Percentiles rank a stretch among this genome's conserved stretches.
Evolutionary conservation across 2,113 vertebrate species (phyloP).

Genomic region (Sceloporus tristichus): DNA sequence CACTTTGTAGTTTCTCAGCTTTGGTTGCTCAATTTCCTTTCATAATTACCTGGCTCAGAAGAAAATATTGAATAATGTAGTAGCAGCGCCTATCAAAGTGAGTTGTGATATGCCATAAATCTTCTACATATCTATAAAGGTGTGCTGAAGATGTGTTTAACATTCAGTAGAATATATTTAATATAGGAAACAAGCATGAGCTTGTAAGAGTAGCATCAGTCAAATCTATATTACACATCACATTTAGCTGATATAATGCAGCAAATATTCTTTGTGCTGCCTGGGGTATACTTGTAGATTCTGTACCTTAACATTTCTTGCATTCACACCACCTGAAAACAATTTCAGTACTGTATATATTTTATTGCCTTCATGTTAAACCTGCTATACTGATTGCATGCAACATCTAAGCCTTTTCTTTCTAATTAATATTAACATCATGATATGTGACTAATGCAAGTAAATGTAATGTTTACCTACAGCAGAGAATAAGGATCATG

Average conservation of each 20-base stretch:
- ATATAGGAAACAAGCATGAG: constrained; percentile 15
- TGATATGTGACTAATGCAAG: neutral
- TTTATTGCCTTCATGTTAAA: neutral
- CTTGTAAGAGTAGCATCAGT: neutral
- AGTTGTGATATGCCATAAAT: neutral
- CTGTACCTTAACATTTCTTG: neutral
- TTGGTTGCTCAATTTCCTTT: constrained; percentile 10
- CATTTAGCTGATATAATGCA: neutral
- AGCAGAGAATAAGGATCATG: too few relatives aligned
- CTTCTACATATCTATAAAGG: neutral
- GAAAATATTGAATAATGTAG: neutral
- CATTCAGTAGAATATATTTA: neutral
- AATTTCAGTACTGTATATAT: neutral
- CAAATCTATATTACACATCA: neutral
- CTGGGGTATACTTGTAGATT: neutral
- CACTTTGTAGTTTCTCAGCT: neutral
- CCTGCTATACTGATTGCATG: neutral
- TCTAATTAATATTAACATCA: neutral
- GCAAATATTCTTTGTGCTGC: neutral
- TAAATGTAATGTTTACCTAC: too few relatives aligned
- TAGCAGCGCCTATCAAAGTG: neutral
- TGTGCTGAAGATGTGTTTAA: neutral
- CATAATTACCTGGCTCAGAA: neutral
- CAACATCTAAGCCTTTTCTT: too few relatives aligned
- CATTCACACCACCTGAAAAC: neutral